Evolutionary conservation across 2,113 vertebrate genomes (phyloP), one percentile per base, ranked within the genome.

Genomic region (Onychostruthus taczanowskii): DNA sequence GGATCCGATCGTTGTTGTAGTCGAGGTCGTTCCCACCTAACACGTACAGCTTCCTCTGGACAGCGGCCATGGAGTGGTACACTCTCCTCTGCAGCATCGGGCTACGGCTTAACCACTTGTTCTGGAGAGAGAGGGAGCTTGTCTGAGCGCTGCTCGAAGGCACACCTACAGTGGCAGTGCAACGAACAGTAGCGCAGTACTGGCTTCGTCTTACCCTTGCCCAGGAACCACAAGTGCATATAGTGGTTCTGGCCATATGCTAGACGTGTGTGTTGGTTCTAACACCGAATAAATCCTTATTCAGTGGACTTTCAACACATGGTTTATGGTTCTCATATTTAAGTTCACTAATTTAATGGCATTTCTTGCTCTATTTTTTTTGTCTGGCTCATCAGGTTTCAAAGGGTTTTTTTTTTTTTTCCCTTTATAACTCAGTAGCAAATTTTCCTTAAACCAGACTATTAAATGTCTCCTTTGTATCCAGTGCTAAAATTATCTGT

Each of bases 61-160:
- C 99, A 4, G 99, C 98, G 15, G 99, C 99, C 99, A 99, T 99
- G 83, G 99, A 99, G 82, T 99, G 99, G 93, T 99, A 99, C 62
- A 99, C 99, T 39, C 99, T 98, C 96, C 99, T 98, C 98, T 99
- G 99, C 67, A 99, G 93, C 99, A 99, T 99, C 11, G 99, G 99
- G 96, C 99, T 99, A 10, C 98, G 99, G 66, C 98, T 98, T 52
- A 99, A 69, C 99, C 99, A 99, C 97, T 99, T 98, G 81, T 99
- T 99, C 99, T 99, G 96, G 9, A 76, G 84, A 85, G n/a, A 61
- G 7, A 58, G n/a, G 63, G 44, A 78, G 53, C 27, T 75, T 24
- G 28, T 27, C 70, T 90, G 58, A 92, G 79, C 55, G 47, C 39
- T 39, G 70, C 85, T 56, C 64, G 37, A 20, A 58, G 53, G 17